Percentiles rank a stretch among this genome's conserved stretches.
Conservation (phyloP, 1,140 invertebrate genomes). For the Periplaneta americana region DNA sequence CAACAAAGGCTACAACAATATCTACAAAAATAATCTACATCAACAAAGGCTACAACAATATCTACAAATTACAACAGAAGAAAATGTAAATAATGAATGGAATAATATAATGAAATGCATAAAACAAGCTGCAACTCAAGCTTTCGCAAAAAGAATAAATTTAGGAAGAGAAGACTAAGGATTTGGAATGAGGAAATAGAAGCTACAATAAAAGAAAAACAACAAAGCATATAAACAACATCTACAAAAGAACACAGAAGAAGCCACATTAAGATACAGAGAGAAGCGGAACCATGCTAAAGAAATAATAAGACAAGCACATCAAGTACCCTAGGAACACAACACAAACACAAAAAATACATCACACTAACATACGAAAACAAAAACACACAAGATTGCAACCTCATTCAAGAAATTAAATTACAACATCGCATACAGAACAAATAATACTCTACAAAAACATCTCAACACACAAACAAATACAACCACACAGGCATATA, state of each 20-base stretch:
- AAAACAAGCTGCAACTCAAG: not conserved
- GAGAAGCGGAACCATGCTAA: not conserved
- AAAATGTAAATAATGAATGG: not conserved
- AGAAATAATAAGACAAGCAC: not conserved
- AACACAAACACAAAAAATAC: no score
- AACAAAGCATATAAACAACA: no score
- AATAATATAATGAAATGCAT: not conserved
- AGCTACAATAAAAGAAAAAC: not conserved
- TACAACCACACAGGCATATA: no score
- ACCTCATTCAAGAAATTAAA: no score
- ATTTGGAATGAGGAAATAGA: not conserved
- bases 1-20: no score
- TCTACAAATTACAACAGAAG: not conserved
- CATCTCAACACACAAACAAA: no score
- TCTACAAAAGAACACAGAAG: not conserved
- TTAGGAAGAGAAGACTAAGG: not conserved
- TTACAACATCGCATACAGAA: no score
- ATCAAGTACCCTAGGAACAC: not conserved
- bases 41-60: not conserved
- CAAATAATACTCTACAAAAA: no score
- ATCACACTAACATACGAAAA: no score
- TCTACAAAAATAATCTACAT: no score
- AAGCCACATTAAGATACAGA: not conserved
- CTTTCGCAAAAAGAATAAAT: not conserved
- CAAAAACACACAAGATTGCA: no score